phyloP scores from a whole-genome alignment of 2,113 vertebrate genomes.

The Phaethornis superciliosus region DNA sequence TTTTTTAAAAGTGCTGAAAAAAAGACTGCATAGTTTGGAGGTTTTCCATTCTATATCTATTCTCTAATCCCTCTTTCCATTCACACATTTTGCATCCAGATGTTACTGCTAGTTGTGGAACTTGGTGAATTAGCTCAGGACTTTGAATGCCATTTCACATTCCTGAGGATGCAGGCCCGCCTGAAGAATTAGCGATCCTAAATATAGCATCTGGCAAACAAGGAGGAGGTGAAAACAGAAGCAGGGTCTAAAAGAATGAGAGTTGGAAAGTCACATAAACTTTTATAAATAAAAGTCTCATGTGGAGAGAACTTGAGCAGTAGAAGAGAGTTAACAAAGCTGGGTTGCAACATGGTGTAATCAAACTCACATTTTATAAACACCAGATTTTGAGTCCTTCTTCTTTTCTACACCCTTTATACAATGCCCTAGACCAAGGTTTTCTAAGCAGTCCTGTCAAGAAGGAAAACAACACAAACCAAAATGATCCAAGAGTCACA shows the following conservation, averaged over 20 bases:
- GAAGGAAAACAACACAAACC: neutral
- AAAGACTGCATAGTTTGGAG: neutral
- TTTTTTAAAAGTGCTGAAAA: neutral
- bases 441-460: neutral
- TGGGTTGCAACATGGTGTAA: neutral
- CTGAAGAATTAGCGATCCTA: constrained; percentile 22
- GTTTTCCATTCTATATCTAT: neutral
- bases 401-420: neutral
- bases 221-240: neutral
- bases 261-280: neutral
- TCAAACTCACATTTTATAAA: neutral
- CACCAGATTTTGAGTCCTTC: neutral
- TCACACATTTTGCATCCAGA: constrained; percentile 58
- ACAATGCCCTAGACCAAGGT: neutral
- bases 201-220: neutral
- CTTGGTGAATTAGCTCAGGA: neutral
- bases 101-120: constrained; percentile 1
- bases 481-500: neutral
- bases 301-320: neutral
- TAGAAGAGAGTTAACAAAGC: constrained; percentile 19
- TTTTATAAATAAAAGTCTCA: neutral
- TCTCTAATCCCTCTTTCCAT: neutral
- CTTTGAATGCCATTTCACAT: neutral
- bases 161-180: constrained; percentile 49
- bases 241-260: neutral